Conservation (phyloP, 1,140 invertebrate species). For the Drosophila busckii region DNA sequence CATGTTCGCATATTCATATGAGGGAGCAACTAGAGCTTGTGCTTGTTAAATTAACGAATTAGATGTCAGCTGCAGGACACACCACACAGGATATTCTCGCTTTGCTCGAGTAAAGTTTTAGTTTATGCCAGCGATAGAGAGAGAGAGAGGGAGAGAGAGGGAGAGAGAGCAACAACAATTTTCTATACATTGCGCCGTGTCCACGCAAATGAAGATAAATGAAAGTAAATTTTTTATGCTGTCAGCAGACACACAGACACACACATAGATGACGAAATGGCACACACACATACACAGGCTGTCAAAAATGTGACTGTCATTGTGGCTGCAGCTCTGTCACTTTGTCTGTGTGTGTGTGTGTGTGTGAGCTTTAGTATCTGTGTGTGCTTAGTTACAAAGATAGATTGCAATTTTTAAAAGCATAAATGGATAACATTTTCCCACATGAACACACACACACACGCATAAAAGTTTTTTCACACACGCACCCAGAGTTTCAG, state of each 20-base stretch:
- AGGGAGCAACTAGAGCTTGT: too few species aligned
- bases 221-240: conserved; percentile 66
- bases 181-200: too few species aligned
- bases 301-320: conserved; percentile 33
- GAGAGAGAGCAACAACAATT: too few species aligned
- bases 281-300: conserved; percentile 6
- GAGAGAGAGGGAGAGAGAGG: too few species aligned
- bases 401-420: conserved; percentile 72
- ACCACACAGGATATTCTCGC: too few species aligned
- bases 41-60: conserved; percentile 72
- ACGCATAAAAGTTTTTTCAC: conserved; percentile 2
- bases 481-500: neutral
- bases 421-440: conserved; percentile 50
- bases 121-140: too few species aligned
- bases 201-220: conserved; percentile 75
- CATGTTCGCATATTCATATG: conserved; percentile 50
- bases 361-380: conserved; percentile 12
- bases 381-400: conserved; percentile 47
- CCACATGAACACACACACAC: conserved; percentile 7
- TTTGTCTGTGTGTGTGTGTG: conserved; percentile 18
- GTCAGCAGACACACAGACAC: too few species aligned
- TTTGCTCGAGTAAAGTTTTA: too few species aligned
- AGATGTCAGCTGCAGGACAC: too few species aligned
- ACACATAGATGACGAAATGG: conserved; percentile 53
- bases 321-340: conserved; percentile 18